Evolutionary conservation across 2,888 invertebrate genomes (phyloP), one percentile per base, ranked within the genome.

Genomic region (Brachycybe producta): DNA sequence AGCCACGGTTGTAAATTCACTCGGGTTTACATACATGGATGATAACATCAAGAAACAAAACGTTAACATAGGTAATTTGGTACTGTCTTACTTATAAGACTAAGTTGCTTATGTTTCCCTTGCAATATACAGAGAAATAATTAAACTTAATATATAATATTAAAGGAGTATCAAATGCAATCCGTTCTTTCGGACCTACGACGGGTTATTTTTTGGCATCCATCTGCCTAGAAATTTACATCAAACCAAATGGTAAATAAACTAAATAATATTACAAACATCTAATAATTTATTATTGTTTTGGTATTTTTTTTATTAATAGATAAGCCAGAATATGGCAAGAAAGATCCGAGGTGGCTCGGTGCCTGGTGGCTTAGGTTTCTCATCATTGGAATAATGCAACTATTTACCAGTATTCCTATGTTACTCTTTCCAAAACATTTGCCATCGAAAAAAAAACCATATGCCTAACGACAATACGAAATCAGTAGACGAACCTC

Each of bases 21-120:
- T 80, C 36, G 79, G 80, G 1, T 75, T 79, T 60, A 75, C 79
- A 1, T 80, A 79, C 61, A 63, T 80, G 57, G 80, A 80, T 61
- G 80, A 80, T 58, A 79, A 79, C 57, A 74, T 78, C 1, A 74
- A 77, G 59, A 77, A 78, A 59, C 75, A 74, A 79, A 57, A 63
- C 79, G 53, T 80, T 80, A 77, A 65, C 72, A 73, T 70, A 17
- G n/a, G n/a, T n/a, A n/a, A n/a, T n/a, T n/a, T n/a, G n/a, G n/a
- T n/a, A n/a, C n/a, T n/a, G n/a, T 21, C 27, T n/a, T 27, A 35
- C 30, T 19, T 15, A n/a, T 15, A 28, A 3, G n/a, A 3, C 5
- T 21, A 40, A 40, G 23, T 5, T 19, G 4, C 40, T n/a, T n/a
- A n/a, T n/a, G n/a, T n/a, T n/a, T n/a, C n/a, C n/a, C n/a, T n/a